Evolutionary conservation across 2,797 vertebrate species (phyloP), one percentile per base, ranked within the genome.

Genomic region (Anguilla anguilla): DNA sequence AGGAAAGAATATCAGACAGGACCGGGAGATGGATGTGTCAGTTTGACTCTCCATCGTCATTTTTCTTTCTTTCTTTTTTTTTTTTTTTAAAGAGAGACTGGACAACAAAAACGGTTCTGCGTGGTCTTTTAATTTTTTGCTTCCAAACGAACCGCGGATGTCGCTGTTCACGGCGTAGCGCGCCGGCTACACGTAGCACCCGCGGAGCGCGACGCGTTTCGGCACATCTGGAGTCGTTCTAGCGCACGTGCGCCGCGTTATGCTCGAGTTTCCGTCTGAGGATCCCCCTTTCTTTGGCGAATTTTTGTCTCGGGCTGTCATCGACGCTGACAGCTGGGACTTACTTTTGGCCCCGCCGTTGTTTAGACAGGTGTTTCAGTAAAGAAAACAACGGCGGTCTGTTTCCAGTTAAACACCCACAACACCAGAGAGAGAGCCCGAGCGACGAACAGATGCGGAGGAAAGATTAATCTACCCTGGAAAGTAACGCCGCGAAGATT

Each of bases 311-410:
- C 83, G 93, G 93, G 94, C 94, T 94, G 95, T 95, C 94, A 94
- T 92, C 77, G 1, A 86, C 13, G 90, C 92, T 96, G 96, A 96
- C 95, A 95, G 95, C 93, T 85, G 86, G 93, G 94, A 90, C 93
- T 94, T 89, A 92, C 93, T 94, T 92, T 94, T 95, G 95, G 95
- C 96, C 94, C 91, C 92, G 92, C 94, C 87, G 93, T 93, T 97
- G 95, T 97, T 97, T 96, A 89, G 95, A 96, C 96, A 96, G 96
- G 96, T 97, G 96, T 93, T 96, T 95, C 91, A 91, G 91, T 91
- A 95, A 96, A 94, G 94, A 95, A 96, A 96, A 95, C 94, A 95
- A 95, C 92, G 89, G 91, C 93, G 91, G 94, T 77, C 91, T 39
- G 85, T 93, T 94, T 95, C 91, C 93, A 94, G 92, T 91, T 94